Evolutionary conservation across 1,140 invertebrate genomes (phyloP), one percentile per base, ranked within the genome.

Genomic region (Drosophila baimaii): DNA sequence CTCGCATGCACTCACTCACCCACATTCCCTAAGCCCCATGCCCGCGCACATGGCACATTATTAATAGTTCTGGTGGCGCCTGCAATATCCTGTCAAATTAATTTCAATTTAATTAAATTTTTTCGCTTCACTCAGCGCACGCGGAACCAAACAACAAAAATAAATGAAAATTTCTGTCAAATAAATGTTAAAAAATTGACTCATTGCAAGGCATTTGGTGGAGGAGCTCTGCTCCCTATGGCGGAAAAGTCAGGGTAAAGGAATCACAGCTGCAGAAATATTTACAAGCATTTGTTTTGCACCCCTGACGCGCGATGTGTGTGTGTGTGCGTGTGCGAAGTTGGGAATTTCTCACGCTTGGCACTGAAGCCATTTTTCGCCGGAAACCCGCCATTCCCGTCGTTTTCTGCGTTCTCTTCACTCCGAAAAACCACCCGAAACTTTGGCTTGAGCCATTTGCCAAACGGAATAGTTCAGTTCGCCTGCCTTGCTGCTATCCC

Each of bases 101-200:
- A 90, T 89, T 89, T 90, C 85, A 89, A 85, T 89, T 89, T 89
- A 89, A 89, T 90, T 89, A 89, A 89, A 89, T 84, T 89, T 89
- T 77, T 84, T 62, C 62, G 5, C 21, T 41, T 35, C 37, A 25
- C 13, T 31, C 13, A 37, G 21, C 23, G 43, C 47, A n/a, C n/a
- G 54, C 63, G 1, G 75, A 78, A 66, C 57, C 47, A 27, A 44
- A 72, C n/a, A n/a, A 8, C 27, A 49, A 47, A 89, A 89, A 84
- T 84, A 84, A 89, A 89, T 84, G 80, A 89, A 89, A 89, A 81
- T 76, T 90, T 81, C 85, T 89, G 85, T 89, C 85, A 89, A 89
- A 89, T 89, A 89, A 89, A 89, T 89, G 85, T 89, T 90, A 90
- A 89, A 89, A 89, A 89, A 89, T 89, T 89, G 84, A 89, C 84